phyloP scores from a whole-genome alignment of 2,797 vertebrate species.

The Phyllotis vaccarum region DNA sequence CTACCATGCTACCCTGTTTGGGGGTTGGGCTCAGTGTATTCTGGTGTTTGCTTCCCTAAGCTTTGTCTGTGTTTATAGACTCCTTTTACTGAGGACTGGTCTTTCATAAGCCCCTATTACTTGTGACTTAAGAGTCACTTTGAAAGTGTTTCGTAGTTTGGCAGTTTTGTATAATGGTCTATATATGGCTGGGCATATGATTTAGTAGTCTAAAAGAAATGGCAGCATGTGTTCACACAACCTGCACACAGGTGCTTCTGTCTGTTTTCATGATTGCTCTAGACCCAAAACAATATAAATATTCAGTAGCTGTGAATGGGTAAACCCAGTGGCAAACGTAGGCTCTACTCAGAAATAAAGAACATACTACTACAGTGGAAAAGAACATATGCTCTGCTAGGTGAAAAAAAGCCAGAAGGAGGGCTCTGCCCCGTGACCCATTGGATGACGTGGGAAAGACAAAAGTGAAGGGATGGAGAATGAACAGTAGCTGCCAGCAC shows the following conservation, averaged over 20 bases:
- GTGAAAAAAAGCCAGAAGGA: background rate
- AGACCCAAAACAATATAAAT: background rate
- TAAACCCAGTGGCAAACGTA: background rate
- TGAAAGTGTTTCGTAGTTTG: background rate
- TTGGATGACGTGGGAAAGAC: background rate
- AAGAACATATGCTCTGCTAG: no score
- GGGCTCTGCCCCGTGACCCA: background rate
- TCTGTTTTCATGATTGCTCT: background rate
- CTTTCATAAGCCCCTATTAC: no score
- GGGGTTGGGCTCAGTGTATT: background rate
- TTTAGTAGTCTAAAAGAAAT: background rate
- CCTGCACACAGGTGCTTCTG: background rate
- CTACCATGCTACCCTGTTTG: rapidly evolving
- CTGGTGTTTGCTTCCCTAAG: background rate
- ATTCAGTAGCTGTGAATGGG: background rate
- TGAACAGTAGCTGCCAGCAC: background rate
- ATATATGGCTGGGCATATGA: background rate
- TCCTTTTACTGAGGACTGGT: background rate
- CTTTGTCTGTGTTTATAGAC: background rate
- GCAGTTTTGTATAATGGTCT: background rate
- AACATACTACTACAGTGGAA: background rate
- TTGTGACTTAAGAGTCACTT: background rate
- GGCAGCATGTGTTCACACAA: background rate
- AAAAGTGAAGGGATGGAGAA: background rate
- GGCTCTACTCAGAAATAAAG: background rate